Percentiles rank a stretch among this genome's conserved stretches.
Evolutionary conservation across 2,113 vertebrate species (phyloP).

Genomic region (Xenopus borealis): DNA sequence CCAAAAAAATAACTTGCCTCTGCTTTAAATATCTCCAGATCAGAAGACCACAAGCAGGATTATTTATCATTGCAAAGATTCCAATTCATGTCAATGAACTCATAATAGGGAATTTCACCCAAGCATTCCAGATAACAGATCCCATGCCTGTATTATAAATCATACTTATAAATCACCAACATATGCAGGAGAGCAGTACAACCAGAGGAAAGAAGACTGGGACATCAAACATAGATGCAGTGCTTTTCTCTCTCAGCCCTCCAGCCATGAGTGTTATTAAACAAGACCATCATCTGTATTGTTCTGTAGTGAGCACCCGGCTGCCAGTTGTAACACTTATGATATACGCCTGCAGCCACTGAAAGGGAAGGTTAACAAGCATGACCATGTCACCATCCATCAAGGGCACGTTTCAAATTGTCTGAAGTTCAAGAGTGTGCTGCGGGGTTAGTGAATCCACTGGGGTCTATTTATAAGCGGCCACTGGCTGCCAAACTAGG

Average conservation of each 20-base stretch:
- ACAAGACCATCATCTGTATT: background rate
- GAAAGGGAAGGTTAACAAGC: conserved; percentile 12
- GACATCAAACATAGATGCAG: background rate
- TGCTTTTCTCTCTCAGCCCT: background rate
- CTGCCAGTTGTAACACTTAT: background rate
- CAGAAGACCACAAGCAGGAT: too few species aligned
- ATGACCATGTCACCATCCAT: conserved; percentile 13
- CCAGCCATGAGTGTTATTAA: background rate
- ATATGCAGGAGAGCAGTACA: too few species aligned
- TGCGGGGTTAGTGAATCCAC: background rate
- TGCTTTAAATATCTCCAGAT: too few species aligned
- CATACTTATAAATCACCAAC: too few species aligned
- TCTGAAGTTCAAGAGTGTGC: conserved; percentile 2
- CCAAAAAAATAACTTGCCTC: too few species aligned
- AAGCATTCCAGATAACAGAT: too few species aligned
- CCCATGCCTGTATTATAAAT: too few species aligned
- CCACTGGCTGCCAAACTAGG: too few species aligned
- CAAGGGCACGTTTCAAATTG: conserved; percentile 8
- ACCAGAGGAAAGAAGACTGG: too few species aligned
- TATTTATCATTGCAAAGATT: too few species aligned
- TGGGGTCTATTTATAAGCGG: background rate
- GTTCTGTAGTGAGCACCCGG: background rate
- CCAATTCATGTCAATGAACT: too few species aligned
- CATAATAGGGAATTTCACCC: too few species aligned
- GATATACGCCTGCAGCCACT: background rate